Evolutionary conservation across 2,797 vertebrate species (phyloP).

Genomic region (Gymnopithys bicolor): DNA sequence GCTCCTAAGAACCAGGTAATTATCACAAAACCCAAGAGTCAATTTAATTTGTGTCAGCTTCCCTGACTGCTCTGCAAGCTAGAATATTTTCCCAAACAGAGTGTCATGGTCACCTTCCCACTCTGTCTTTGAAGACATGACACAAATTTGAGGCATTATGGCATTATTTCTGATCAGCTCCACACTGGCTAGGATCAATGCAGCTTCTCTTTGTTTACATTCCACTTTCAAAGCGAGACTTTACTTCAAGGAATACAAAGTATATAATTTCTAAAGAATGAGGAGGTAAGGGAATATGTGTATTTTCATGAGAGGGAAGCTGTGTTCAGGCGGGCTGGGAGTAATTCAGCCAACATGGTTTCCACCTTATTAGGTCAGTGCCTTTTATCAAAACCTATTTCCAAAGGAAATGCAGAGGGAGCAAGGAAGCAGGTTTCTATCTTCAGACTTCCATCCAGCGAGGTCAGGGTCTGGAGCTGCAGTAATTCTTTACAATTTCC

Average conservation of each 20-base stretch:
- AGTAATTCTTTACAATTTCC: background rate
- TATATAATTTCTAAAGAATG: background rate
- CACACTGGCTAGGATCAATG: background rate
- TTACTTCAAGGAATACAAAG: background rate
- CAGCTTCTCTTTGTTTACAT: background rate
- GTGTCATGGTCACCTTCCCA: background rate
- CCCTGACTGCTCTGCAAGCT: background rate
- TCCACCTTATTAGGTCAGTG: background rate
- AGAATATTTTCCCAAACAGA: background rate
- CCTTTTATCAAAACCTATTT: background rate
- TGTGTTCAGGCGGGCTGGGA: background rate
- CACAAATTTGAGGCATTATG: background rate
- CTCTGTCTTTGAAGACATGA: background rate
- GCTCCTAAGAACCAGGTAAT: background rate
- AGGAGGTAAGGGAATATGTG: background rate
- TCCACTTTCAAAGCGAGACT: background rate
- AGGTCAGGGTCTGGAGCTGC: background rate
- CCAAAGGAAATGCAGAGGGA: background rate
- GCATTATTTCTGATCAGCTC: background rate
- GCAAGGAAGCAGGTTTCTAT: background rate
- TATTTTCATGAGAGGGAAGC: background rate
- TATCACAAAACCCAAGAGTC: background rate
- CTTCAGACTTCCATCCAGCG: background rate
- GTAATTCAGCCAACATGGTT: background rate
- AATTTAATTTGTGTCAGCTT: background rate